These are phyloP conservation scores for Podilymbus podiceps DNA, from an alignment of 2,113 vertebrate genomes.

Conservation along the genomic window DNA sequence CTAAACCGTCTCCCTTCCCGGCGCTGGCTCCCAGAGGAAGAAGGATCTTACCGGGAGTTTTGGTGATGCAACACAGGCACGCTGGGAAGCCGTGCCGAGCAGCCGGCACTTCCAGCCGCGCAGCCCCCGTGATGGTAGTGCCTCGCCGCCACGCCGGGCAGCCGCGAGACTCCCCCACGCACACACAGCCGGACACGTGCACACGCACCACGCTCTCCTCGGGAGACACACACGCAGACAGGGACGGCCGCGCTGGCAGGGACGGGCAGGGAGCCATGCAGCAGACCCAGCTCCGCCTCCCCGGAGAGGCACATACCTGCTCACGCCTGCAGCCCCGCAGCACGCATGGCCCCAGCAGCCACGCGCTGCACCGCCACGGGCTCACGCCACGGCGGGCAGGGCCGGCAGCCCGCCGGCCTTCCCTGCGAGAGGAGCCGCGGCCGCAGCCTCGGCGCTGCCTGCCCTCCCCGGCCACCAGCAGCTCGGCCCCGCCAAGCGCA, in stretches of 20 bases:
- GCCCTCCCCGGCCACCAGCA: too few relatives aligned
- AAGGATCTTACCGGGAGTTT: not conserved
- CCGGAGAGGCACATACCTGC: not conserved
- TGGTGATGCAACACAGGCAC: conserved; percentile 29
- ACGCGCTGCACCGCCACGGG: not conserved
- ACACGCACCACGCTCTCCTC: not conserved
- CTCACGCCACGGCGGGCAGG: not conserved
- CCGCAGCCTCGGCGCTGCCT: not conserved
- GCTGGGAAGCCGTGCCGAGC: not conserved
- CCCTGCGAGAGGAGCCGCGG: not conserved
- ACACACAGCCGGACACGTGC: not conserved
- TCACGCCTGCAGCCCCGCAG: not conserved
- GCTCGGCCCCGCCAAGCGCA: not conserved
- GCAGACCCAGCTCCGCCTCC: not conserved
- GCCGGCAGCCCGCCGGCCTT: not conserved
- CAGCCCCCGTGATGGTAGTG: not conserved
- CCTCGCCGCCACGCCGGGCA: not conserved
- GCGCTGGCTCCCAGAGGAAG: not conserved
- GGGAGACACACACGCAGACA: not conserved
- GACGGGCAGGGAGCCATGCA: not conserved
- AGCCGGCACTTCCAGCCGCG: not conserved
- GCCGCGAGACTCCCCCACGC: not conserved
- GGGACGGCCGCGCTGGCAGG: not conserved
- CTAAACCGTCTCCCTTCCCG: not conserved
- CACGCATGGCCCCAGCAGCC: not conserved